phyloP scores from a whole-genome alignment of 2,113 vertebrate species.

The Pangasianodon gigas region DNA sequence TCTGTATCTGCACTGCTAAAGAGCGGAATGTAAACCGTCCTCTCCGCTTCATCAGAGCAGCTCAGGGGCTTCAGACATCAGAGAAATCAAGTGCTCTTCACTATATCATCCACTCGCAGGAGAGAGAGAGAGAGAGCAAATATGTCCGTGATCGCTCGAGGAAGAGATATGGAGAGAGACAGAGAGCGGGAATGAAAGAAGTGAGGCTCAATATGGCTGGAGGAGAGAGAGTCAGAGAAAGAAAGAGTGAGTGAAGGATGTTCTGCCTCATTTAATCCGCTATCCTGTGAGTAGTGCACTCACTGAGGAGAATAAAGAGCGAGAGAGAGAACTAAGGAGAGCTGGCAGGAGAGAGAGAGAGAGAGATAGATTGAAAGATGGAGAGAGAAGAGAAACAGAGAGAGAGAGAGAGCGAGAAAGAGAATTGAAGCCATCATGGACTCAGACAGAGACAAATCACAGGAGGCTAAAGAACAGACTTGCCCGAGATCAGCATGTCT shows the following conservation, averaged over 20 bases:
- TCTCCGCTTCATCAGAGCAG: slow-evolving; percentile 41
- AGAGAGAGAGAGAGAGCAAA: not conserved
- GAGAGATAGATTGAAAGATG: not conserved
- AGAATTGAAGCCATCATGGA: slow-evolving; percentile 66
- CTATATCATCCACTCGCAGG: slow-evolving; percentile 26
- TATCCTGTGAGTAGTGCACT: slow-evolving; percentile 16
- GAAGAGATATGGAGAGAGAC: slow-evolving; percentile 10
- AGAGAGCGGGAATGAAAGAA: not conserved
- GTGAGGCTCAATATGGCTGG: slow-evolving; percentile 1
- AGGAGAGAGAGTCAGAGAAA: slow-evolving; percentile 22
- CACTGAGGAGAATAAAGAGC: slow-evolving; percentile 20
- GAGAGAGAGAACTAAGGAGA: slow-evolving; percentile 18
- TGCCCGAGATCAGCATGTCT: slow-evolving; percentile 81
- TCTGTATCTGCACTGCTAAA: slow-evolving; percentile 43
- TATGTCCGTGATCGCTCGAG: not conserved
- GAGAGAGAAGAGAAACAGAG: slow-evolving; percentile 12
- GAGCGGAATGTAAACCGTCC: slow-evolving; percentile 39
- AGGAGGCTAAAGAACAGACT: slow-evolving; percentile 73
- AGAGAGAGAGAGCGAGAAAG: slow-evolving; percentile 6
- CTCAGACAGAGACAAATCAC: slow-evolving; percentile 89
- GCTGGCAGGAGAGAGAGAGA: not conserved
- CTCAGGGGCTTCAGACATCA: slow-evolving; percentile 68
- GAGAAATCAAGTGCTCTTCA: slow-evolving; percentile 67
- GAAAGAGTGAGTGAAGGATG: slow-evolving; percentile 30
- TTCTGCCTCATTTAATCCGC: slow-evolving; percentile 44